Evolutionary conservation across 1,140 invertebrate genomes (phyloP).

Genomic region (Dendroctonus valens): DNA sequence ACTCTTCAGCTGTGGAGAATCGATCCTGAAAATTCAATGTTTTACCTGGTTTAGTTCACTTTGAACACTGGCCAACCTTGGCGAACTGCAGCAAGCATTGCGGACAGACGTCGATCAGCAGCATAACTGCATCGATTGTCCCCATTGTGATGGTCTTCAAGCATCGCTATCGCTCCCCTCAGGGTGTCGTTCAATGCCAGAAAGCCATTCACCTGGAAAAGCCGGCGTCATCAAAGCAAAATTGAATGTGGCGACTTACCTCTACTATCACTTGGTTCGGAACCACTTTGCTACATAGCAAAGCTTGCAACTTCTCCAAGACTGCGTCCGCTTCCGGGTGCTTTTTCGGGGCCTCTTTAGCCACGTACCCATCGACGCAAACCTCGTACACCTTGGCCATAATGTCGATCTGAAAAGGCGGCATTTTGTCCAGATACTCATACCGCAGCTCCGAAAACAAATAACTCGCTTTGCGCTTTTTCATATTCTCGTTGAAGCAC

Average conservation of each 20-base stretch:
- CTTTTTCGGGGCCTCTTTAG: constrained; percentile 8
- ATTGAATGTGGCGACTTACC: constrained; percentile 18
- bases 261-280: constrained; percentile 44
- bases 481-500: constrained; percentile 41
- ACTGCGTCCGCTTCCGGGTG: constrained; percentile 44
- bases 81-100: constrained; percentile 58
- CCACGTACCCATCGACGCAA: constrained; percentile 39
- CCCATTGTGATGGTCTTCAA: constrained; percentile 42
- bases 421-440: constrained; percentile 55
- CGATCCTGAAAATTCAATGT: constrained; percentile 49
- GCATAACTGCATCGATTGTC: constrained; percentile 43
- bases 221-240: too few relatives aligned
- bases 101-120: constrained; percentile 57
- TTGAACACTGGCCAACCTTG: too few relatives aligned
- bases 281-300: constrained; percentile 46
- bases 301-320: constrained; percentile 47
- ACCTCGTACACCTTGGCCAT: constrained; percentile 42
- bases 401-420: constrained; percentile 50
- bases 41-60: too few relatives aligned
- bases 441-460: constrained; percentile 53
- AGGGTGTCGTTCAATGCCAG: constrained; percentile 44
- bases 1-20: constrained; percentile 55
- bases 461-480: constrained; percentile 46
- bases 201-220: constrained; percentile 41
- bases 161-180: constrained; percentile 44